These are phyloP conservation scores for Piprites chloris DNA, from an alignment of 2,113 vertebrate genomes.

Conservation along the genomic window DNA sequence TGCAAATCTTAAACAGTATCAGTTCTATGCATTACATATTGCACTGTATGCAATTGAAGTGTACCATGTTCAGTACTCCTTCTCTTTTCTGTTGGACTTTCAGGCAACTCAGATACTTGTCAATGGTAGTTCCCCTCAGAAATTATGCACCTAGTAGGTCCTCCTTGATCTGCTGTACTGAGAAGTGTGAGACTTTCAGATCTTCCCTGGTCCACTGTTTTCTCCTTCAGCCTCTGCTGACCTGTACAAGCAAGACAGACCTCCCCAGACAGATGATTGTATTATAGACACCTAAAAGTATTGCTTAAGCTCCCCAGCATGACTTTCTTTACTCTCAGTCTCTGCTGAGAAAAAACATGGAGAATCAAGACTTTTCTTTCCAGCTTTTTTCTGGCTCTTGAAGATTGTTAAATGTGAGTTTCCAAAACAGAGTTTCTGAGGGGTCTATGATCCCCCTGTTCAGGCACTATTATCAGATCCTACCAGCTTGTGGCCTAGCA, in stretches of 20 bases:
- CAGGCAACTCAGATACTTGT: not conserved
- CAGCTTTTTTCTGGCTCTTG: not conserved
- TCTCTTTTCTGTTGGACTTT: not conserved
- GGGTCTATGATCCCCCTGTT: not conserved
- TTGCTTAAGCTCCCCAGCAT: not conserved
- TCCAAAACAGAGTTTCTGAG: not conserved
- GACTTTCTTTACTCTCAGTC: not conserved
- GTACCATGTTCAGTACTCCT: not conserved
- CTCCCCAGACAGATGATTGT: not conserved
- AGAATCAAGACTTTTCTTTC: not conserved
- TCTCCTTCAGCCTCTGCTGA: not conserved
- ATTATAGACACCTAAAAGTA: not conserved
- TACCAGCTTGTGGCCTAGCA: not conserved
- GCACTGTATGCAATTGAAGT: not conserved
- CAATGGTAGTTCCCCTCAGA: rapidly evolving
- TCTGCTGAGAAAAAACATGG: not conserved
- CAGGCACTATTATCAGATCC: not conserved
- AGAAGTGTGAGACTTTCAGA: not conserved
- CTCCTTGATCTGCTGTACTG: not conserved
- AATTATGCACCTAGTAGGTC: not conserved
- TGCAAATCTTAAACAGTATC: not conserved
- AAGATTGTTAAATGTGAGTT: not conserved
- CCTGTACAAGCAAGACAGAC: not conserved
- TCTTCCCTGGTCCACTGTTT: not conserved
- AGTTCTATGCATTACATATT: not conserved